Conservation (phyloP, 2,113 vertebrate genomes). For the Gallinago paraguaiae region DNA sequence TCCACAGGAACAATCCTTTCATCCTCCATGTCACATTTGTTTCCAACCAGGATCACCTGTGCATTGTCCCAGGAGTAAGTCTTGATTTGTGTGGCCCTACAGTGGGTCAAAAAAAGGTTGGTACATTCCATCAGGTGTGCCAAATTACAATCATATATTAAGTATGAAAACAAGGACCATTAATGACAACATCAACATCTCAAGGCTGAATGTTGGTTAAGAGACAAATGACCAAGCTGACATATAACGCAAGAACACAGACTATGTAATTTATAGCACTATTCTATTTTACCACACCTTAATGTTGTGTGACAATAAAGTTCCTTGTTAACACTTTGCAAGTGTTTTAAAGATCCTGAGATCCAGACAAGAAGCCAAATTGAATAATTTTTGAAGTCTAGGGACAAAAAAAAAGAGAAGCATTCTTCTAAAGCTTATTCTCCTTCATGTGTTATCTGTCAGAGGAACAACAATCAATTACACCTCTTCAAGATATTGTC, state of each 20-base stretch:
- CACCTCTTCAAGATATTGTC: not conserved
- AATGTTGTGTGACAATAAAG: not conserved
- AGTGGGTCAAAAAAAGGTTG: not conserved
- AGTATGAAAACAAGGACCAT: not conserved
- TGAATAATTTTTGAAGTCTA: not conserved
- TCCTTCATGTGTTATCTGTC: not conserved
- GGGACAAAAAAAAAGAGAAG: not conserved
- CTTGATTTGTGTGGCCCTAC: conserved; percentile 98
- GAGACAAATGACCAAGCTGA: not conserved
- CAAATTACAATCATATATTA: not conserved
- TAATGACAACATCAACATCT: not conserved
- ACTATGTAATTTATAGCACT: not conserved
- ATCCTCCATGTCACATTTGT: conserved; percentile 98
- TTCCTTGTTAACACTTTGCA: not conserved
- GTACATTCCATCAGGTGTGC: not conserved
- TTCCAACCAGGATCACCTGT: conserved; percentile 96
- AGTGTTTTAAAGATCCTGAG: not conserved
- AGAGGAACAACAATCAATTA: not conserved
- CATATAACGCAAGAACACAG: not conserved
- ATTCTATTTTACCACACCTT: not conserved
- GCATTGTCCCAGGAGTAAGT: conserved; percentile 99
- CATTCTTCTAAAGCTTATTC: not conserved
- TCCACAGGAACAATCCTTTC: conserved; percentile 89
- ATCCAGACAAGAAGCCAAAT: not conserved
- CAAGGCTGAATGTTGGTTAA: not conserved